phyloP scores from a whole-genome alignment of 2,888 invertebrate species.

The Drosophila recens region DNA sequence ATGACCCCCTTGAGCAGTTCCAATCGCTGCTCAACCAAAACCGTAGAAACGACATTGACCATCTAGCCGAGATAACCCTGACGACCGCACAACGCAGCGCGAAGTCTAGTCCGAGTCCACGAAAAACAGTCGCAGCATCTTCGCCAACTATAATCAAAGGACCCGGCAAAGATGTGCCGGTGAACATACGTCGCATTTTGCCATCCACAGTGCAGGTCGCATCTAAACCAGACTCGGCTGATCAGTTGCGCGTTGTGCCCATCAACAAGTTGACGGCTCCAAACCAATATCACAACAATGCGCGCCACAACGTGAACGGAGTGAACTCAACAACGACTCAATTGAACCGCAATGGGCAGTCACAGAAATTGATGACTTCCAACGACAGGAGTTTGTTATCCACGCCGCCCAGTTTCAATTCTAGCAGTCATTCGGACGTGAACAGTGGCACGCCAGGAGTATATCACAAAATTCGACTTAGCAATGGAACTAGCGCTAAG shows the following conservation, averaged over 20 bases:
- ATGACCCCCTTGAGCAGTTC: not conserved
- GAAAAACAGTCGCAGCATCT: not conserved
- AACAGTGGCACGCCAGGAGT: slow-evolving; percentile 29
- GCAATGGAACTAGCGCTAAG: slow-evolving; percentile 42
- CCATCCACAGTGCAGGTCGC: slow-evolving; percentile 28
- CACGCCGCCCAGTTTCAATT: slow-evolving; percentile 22
- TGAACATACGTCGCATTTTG: slow-evolving; percentile 35
- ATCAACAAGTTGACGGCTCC: slow-evolving; percentile 46
- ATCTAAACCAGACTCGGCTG: slow-evolving; percentile 29
- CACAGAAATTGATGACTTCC: not conserved
- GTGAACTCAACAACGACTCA: not conserved
- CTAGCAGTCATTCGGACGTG: slow-evolving; percentile 21
- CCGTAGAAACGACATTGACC: not conserved
- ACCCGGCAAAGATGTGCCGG: slow-evolving; percentile 29
- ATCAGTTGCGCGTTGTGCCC: slow-evolving; percentile 57
- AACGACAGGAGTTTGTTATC: not conserved
- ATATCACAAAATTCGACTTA: slow-evolving; percentile 51
- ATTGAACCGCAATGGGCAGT: slow-evolving; percentile 1
- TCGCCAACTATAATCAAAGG: slow-evolving; percentile 18
- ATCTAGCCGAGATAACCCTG: slow-evolving; percentile 5
- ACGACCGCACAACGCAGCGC: not conserved
- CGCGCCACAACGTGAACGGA: slow-evolving; percentile 1
- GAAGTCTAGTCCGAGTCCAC: not conserved
- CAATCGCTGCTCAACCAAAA: not conserved
- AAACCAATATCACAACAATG: slow-evolving; percentile 7